Conservation (phyloP, 2,113 vertebrate genomes). For the Narcine bancroftii region DNA sequence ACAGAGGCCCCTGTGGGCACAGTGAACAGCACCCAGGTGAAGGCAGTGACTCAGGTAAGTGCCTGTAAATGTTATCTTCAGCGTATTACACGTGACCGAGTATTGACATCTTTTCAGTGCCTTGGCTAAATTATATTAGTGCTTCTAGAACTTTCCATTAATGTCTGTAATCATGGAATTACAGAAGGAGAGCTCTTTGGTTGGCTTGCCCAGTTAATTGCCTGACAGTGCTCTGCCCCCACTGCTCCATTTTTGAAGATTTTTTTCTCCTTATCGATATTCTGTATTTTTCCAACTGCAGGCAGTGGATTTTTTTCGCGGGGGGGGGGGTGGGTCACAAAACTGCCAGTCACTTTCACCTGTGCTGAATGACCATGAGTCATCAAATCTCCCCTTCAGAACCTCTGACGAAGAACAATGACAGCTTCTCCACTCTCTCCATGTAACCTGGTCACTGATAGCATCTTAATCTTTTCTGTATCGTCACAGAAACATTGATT, state of each 20-base stretch:
- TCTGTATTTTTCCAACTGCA: neutral
- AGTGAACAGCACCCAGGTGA: conserved; percentile 77
- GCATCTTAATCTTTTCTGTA: neutral
- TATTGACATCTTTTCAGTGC: too few species aligned
- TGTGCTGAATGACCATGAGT: neutral
- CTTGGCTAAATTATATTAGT: neutral
- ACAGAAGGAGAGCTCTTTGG: neutral
- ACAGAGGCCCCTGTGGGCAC: conserved; percentile 79
- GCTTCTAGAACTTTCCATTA: neutral
- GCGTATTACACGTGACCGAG: neutral
- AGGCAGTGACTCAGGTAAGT: conserved; percentile 71
- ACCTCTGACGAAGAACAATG: neutral
- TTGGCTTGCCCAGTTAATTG: neutral
- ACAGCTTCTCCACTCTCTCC: neutral
- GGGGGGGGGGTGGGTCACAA: too few species aligned
- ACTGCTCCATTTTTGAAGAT: neutral
- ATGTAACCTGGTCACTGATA: neutral
- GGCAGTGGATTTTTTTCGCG: neutral
- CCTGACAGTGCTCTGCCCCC: neutral
- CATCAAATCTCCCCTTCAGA: neutral
- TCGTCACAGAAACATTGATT: neutral
- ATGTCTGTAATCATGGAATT: neutral
- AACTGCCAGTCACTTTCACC: neutral
- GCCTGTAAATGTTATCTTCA: neutral
- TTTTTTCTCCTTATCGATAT: neutral